Base-by-base conservation (phyloP, 1,140 invertebrate species). In the Rhagoletis pomonella region DNA sequence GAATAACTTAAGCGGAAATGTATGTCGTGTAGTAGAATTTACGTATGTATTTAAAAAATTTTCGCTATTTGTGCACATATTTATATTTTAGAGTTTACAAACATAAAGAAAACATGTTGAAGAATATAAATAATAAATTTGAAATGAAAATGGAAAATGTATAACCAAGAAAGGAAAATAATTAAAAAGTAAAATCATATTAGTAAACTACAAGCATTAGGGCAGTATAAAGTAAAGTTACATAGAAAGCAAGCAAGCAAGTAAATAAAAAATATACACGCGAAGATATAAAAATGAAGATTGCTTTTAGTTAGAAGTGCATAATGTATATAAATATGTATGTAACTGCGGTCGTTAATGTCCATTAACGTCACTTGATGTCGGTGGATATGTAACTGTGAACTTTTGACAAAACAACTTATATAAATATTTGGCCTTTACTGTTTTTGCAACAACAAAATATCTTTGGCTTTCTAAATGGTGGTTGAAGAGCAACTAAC, bases 1-100 rank as follows among this genome's bases (percentile, higher is more conserved):
- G 42, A 73, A 73, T 44, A 47, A 14, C 14, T 17, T 14, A 73
- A 73, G 67, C 42, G 67, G 39, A 73, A 42, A 42, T 73, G 17
- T 73, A 1, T 73, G 67, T 69, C 39, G 69, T 58, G 47, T 81
- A 29, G n/a, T 81, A 81, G 47, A 81, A 81, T 81, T 81, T 81
- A 81, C 47, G 73, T 81, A 50, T 81, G 29, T 29, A 29, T 29
- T 29, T 29, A 55, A 81, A 4, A 81, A 55, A 55, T 55, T 81
- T 81, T 81, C 47, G 73, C 73, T 81, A 81, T 81, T 50, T 58
- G 73, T 55, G 47, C 73, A 81, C 47, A 81, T 81, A 81, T 81
- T 81, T 81, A 81, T 81, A 81, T 58, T 81, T 81, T 81, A 81
- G 47, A 5, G 47, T 81, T 81, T 62, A 62, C 12, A 17, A 50